Conservation (phyloP, 2,888 invertebrate genomes). For the Platycheirus rosarum region DNA sequence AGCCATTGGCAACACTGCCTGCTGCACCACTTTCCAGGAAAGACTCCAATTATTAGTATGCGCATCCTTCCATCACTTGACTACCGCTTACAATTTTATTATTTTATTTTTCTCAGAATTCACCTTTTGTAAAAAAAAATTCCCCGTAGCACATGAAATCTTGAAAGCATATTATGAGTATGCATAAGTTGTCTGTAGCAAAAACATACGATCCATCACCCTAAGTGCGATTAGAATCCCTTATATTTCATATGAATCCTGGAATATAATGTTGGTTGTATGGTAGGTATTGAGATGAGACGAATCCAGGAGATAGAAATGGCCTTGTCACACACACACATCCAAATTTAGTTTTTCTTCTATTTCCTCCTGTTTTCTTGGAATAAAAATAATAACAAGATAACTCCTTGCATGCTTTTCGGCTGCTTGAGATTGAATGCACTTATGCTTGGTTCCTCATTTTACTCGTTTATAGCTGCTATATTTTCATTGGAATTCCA, state of each 20-base stretch:
- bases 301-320: neutral
- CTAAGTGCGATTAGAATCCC: slow-evolving; percentile 30
- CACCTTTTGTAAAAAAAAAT: slow-evolving; percentile 27
- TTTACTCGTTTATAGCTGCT: neutral
- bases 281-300: neutral
- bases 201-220: slow-evolving; percentile 27
- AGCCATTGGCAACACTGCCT: neutral
- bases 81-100: slow-evolving; percentile 12
- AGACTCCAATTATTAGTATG: slow-evolving; percentile 53
- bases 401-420: slow-evolving; percentile 29
- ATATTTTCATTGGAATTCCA: neutral
- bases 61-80: slow-evolving; percentile 19
- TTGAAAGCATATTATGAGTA: slow-evolving; percentile 28
- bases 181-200: slow-evolving; percentile 47
- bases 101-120: slow-evolving; percentile 26
- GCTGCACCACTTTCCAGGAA: neutral
- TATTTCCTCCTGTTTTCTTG: slow-evolving; percentile 2
- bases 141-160: slow-evolving; percentile 11
- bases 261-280: too few relatives aligned
- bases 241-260: slow-evolving; percentile 39
- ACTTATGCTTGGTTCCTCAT: slow-evolving; percentile 21
- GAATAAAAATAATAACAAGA: neutral
- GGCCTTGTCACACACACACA: slow-evolving; percentile 10
- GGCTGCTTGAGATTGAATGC: slow-evolving; percentile 47
- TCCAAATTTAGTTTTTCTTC: slow-evolving; percentile 36